Evolutionary conservation across 2,797 vertebrate genomes (phyloP), one percentile per base, ranked within the genome.

Genomic region (Petrocephalus sullivani): DNA sequence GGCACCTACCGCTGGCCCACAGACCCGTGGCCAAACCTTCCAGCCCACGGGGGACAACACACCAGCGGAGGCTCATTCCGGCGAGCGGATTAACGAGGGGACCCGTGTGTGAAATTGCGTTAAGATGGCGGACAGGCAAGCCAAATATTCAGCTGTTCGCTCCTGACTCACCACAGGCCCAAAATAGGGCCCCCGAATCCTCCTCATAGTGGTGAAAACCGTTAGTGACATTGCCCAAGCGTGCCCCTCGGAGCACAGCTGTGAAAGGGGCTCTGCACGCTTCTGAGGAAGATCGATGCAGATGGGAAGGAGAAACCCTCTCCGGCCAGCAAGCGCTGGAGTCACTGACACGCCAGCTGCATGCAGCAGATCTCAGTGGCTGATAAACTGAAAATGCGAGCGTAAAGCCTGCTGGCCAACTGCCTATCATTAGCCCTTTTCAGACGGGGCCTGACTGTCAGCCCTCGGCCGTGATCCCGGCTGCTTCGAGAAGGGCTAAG

Each of bases 201-300:
- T 89, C 89, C 90, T 46, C 90, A 93, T 92, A 89, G 92, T 92
- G 94, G 95, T 96, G 94, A 92, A 92, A 93, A 92, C 91, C 94
- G 96, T 97, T 96, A 95, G 96, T 94, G 95, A 95, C 95, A 96
- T 95, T 96, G 93, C 93, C 94, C 92, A 28, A 87, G 93, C 92
- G 92, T 91, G 92, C 94, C 91, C 91, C 94, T 92, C 94, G 96
- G 97, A 96, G 96, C 97, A 96, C 94, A 95, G 94, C 95, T 89
- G 37, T 51, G 57, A 49, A 64, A 28, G 92, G 94, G 93, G 94
- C 94, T 93, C 92, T 92, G 92, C 93, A 92, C 93, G 93, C 93
- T 93, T 94, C 93, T 93, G 92, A 90, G 91, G 87, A 90, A 94
- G 93, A 91, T 93, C 93, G 12, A 28, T 54, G 7, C n/a, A 3